These are phyloP conservation scores for Diacarnus erythraeanus DNA, from an alignment of 37 sponge, comb jelly and placozoan species.

Conservation along the genomic window DNA sequence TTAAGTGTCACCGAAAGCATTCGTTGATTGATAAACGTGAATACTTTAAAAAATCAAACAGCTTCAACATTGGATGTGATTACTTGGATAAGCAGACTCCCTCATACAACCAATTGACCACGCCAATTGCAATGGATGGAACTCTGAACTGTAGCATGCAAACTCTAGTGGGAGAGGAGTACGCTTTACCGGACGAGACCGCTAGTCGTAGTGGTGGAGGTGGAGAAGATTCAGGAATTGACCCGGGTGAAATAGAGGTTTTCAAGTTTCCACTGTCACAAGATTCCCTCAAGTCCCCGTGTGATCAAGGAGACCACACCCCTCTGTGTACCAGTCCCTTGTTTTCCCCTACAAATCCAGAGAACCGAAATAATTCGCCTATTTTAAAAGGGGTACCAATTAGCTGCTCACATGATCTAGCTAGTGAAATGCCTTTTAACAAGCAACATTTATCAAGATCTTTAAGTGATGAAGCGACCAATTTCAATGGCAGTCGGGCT, in stretches of 20 bases:
- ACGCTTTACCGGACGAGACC: not conserved
- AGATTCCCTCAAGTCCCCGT: not conserved
- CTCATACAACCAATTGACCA: not conserved
- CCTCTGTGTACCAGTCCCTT: conserved; percentile 1
- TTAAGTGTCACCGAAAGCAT: not conserved
- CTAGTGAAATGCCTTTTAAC: not conserved
- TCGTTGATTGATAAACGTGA: not conserved
- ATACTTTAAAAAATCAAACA: not conserved
- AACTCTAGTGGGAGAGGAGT: not conserved
- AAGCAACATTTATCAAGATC: not conserved
- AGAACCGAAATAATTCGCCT: not conserved
- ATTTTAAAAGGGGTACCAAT: not conserved
- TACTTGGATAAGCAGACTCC: not conserved
- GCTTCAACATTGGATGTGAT: not conserved
- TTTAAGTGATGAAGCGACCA: not conserved
- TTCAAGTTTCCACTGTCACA: conserved; percentile 15
- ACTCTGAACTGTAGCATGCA: conserved; percentile 14
- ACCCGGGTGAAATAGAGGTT: conserved; percentile 44
- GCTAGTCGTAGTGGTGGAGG: not conserved
- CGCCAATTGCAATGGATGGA: not conserved
- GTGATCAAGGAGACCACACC: not conserved
- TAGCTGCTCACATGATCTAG: too few species aligned
- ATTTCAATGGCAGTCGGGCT: not conserved
- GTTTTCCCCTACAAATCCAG: not conserved
- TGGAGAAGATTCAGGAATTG: conserved; percentile 54